Percentiles rank a stretch among this genome's conserved stretches.
These are phyloP conservation scores for Aleiodes leptofemur DNA, from an alignment of 2,888 invertebrate species.

Conservation along the genomic window DNA sequence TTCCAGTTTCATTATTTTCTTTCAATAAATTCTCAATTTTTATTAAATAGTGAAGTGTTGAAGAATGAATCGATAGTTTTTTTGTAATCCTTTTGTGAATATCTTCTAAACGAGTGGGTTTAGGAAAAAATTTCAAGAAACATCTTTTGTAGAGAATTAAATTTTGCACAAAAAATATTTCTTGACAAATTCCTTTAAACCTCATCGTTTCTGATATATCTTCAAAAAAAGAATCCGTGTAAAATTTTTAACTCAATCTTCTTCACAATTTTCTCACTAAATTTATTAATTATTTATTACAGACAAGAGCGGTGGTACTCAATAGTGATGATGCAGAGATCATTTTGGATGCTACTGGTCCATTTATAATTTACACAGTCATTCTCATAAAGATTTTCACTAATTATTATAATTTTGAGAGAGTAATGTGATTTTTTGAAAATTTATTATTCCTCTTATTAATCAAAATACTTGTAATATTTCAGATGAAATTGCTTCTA, in stretches of 20 bases:
- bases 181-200: no score
- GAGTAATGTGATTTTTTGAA: not conserved
- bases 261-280: no score
- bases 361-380: conserved; percentile 18
- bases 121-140: no score
- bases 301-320: not conserved
- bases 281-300: not conserved
- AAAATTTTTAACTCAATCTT: no score
- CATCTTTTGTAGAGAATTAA: no score
- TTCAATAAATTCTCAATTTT: not conserved
- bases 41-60: no score
- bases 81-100: not conserved
- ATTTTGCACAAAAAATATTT: no score
- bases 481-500: conserved; percentile 1
- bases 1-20: not conserved
- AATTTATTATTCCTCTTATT: no score
- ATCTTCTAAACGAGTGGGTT: no score
- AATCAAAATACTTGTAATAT: not conserved
- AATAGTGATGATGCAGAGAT: conserved; percentile 5
- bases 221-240: no score
- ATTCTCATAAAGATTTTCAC: not conserved
- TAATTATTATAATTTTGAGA: conserved; percentile 13
- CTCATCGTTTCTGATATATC: no score
- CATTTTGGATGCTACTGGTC: not conserved
- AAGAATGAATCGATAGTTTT: not conserved